phyloP scores from a whole-genome alignment of 2,797 vertebrate species.

The Rhynchonycteris naso region DNA sequence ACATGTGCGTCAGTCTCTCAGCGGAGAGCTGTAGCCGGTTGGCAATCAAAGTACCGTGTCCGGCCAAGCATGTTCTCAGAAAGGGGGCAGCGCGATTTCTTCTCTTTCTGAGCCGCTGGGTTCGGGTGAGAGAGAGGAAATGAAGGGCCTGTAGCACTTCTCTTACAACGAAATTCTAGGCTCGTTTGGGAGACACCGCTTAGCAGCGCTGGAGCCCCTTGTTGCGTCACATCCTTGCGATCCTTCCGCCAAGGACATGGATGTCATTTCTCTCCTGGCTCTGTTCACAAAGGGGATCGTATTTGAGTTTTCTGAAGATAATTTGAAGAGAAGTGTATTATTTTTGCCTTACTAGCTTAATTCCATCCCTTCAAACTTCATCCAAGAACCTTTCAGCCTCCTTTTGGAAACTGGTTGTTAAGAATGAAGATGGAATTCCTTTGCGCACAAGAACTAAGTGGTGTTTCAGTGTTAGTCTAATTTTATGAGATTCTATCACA shows the following conservation, averaged over 20 bases:
- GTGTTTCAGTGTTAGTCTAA: constrained; percentile 53
- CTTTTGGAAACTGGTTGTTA: constrained; percentile 41
- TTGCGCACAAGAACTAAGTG: constrained; percentile 48
- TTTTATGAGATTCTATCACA: constrained; percentile 62
- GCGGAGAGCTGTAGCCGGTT: neutral
- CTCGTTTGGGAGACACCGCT: neutral
- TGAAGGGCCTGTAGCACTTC: neutral
- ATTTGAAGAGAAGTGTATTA: neutral
- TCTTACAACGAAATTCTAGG: neutral
- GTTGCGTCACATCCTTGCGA: neutral
- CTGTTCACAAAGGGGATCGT: neutral
- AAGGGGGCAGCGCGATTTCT: neutral
- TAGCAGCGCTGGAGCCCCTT: neutral
- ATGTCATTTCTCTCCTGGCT: neutral
- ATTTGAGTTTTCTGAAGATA: constrained; percentile 27
- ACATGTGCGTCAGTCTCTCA: neutral
- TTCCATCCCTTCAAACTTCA: neutral
- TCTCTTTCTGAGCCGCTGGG: neutral
- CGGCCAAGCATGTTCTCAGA: neutral
- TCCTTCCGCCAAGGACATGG: neutral
- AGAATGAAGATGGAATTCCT: constrained; percentile 23
- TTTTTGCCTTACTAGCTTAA: neutral
- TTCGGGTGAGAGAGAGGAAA: neutral
- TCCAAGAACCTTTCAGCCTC: neutral
- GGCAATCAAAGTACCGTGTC: neutral